phyloP scores from a whole-genome alignment of 2,888 invertebrate genomes.

The Octonoba sinensis region DNA sequence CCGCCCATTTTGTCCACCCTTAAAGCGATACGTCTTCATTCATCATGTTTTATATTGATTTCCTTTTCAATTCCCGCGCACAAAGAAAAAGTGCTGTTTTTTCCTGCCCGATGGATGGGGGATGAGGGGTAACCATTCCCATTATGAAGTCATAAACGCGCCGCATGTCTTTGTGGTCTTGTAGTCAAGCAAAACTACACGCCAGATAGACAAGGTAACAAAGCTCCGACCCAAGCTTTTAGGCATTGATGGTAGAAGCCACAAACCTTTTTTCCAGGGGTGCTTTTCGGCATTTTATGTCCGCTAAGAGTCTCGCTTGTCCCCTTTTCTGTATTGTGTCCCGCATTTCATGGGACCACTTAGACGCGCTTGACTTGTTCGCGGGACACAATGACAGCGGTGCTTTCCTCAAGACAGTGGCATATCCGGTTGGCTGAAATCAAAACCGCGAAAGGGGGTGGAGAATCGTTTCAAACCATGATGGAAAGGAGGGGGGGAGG shows the following conservation, averaged over 20 bases:
- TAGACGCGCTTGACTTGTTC: conserved; percentile 60
- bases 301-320: conserved; percentile 1
- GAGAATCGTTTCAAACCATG: background rate
- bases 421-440: conserved; percentile 37
- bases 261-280: conserved; percentile 34
- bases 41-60: conserved; percentile 21
- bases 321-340: conserved; percentile 17
- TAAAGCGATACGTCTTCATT: conserved; percentile 58
- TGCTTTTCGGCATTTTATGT: background rate
- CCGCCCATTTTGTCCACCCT: conserved; percentile 19
- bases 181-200: conserved; percentile 59
- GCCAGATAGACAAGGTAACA: conserved; percentile 25
- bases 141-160: conserved; percentile 53
- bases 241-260: conserved; percentile 43
- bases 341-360: conserved; percentile 55
- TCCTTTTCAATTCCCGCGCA: background rate
- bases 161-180: conserved; percentile 38
- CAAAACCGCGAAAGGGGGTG: conserved; percentile 7
- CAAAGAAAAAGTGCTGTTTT: conserved; percentile 25
- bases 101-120: background rate
- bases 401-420: conserved; percentile 36
- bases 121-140: conserved; percentile 1
- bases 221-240: background rate
- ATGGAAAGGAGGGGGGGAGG: too few species aligned
- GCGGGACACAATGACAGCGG: conserved; percentile 35